Evolutionary conservation across 2,888 invertebrate genomes (phyloP).

Genomic region (Iphiclides podalirius): DNA sequence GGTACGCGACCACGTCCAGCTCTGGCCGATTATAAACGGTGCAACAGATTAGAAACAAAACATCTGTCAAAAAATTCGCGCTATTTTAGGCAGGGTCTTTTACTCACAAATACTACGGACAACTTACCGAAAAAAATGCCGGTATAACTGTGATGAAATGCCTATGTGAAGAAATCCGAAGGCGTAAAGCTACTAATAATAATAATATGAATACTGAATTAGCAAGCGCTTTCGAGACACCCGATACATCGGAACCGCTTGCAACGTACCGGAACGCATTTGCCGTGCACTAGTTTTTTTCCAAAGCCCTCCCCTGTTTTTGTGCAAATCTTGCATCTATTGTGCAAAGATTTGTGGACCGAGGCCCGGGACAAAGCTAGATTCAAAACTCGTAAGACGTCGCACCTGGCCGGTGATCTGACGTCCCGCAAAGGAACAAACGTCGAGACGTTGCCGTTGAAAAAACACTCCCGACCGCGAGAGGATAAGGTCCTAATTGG

Average conservation of each 20-base stretch:
- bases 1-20: slow-evolving; percentile 65
- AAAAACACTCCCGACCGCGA: slow-evolving; percentile 59
- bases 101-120: slow-evolving; percentile 27
- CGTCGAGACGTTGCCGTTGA: slow-evolving; percentile 38
- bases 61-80: slow-evolving; percentile 26
- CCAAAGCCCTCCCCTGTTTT: slow-evolving; percentile 60
- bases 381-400: slow-evolving; percentile 49
- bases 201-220: too few relatives aligned
- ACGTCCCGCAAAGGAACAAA: slow-evolving; percentile 44
- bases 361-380: slow-evolving; percentile 49
- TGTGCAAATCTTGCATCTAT: slow-evolving; percentile 75
- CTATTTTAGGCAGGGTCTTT: slow-evolving; percentile 26
- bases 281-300: slow-evolving; percentile 54
- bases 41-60: slow-evolving; percentile 26
- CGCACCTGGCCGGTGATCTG: slow-evolving; percentile 62
- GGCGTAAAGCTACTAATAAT: too few relatives aligned
- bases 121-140: too few relatives aligned
- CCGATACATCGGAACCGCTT: slow-evolving; percentile 33
- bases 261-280: slow-evolving; percentile 38
- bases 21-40: slow-evolving; percentile 30
- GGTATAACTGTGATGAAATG: too few relatives aligned
- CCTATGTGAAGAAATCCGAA: too few relatives aligned
- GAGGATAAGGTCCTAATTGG: slow-evolving; percentile 68
- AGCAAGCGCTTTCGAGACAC: slow-evolving; percentile 28
- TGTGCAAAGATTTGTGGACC: slow-evolving; percentile 65